Evolutionary conservation across 2,113 vertebrate species (phyloP).

Genomic region (Myrmophylax atrothorax): DNA sequence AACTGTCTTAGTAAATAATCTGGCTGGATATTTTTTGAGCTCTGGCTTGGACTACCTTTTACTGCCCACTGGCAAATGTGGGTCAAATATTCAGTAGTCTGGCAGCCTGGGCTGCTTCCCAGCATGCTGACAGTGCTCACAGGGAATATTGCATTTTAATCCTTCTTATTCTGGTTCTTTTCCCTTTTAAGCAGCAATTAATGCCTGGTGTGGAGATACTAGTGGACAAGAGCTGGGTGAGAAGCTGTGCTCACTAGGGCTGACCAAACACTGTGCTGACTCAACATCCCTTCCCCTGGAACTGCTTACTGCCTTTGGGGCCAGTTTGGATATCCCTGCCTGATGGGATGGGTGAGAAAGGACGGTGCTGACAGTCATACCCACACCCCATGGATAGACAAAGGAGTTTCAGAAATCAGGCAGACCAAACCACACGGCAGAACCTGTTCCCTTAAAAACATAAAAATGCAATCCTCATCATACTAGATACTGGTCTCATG

Average conservation of each 20-base stretch:
- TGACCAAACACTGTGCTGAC: not conserved
- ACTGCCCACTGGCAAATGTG: not conserved
- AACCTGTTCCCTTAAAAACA: conserved; percentile 7
- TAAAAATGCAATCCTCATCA: not conserved
- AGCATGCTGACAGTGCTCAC: not conserved
- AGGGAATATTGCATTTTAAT: not conserved
- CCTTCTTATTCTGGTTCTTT: not conserved
- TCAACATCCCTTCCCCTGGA: not conserved
- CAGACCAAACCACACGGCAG: not conserved
- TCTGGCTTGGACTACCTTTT: not conserved
- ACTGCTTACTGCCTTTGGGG: not conserved
- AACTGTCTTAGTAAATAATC: not conserved
- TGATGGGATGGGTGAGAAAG: not conserved
- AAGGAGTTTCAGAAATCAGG: not conserved
- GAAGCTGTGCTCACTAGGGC: not conserved
- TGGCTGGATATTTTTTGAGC: not conserved
- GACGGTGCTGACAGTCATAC: not conserved
- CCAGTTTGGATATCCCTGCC: not conserved
- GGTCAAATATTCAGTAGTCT: not conserved
- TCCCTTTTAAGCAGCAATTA: not conserved
- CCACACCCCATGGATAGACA: not conserved
- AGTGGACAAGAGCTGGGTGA: not conserved
- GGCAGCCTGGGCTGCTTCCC: not conserved
- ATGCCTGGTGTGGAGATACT: not conserved
- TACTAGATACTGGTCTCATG: not conserved